Evolutionary conservation across 2,888 invertebrate genomes (phyloP).

Genomic region (Halictus quadricinctus): DNA sequence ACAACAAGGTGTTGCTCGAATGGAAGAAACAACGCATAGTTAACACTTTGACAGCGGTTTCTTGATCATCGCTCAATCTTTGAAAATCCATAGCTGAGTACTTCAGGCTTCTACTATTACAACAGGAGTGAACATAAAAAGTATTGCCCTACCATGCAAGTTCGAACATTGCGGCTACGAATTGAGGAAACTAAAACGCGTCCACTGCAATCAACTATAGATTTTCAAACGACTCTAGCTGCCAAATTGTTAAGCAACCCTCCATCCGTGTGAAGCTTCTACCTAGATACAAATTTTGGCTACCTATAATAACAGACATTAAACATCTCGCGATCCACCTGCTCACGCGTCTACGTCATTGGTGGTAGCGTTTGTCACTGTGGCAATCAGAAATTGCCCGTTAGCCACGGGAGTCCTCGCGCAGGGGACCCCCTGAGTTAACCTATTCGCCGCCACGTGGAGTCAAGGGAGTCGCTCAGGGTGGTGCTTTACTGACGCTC

Average conservation of each 20-base stretch:
- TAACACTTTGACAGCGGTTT: not conserved
- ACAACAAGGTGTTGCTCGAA: not conserved
- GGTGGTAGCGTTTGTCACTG: not conserved
- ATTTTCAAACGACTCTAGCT: not conserved
- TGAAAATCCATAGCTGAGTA: not conserved
- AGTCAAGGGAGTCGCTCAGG: not conserved
- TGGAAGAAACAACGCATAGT: not conserved
- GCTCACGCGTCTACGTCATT: not conserved
- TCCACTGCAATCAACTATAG: not conserved
- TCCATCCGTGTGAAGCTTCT: not conserved
- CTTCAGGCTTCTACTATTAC: not conserved
- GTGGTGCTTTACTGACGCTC: not conserved
- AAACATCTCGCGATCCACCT: not conserved
- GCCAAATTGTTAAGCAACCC: not conserved
- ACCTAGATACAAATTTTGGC: not conserved
- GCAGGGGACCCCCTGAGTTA: not conserved
- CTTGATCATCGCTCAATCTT: not conserved
- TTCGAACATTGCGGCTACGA: not conserved
- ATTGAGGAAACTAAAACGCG: not conserved
- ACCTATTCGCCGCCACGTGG: not conserved
- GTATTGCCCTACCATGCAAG: not conserved
- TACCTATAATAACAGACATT: not conserved
- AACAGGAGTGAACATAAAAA: not conserved
- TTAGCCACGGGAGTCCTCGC: not conserved
- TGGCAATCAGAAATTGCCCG: not conserved